Conservation (phyloP, 2,888 invertebrate genomes). For the Odontocerum albicorne region DNA sequence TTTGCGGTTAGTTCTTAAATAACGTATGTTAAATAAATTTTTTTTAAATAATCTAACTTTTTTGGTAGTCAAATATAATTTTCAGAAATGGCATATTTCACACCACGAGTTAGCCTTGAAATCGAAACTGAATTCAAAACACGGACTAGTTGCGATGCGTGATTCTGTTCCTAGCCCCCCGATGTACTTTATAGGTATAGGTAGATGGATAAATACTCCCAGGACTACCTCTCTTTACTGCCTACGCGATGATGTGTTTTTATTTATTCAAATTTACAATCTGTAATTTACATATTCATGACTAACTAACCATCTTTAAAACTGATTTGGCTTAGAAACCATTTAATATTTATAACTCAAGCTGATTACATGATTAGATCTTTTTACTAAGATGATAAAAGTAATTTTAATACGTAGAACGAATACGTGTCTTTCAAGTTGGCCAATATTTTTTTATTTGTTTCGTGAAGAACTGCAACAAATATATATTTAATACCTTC, state of each 20-base stretch:
- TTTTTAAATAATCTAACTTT: too few relatives aligned
- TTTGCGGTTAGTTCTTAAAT: too few relatives aligned
- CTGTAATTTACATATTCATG: conserved; percentile 36
- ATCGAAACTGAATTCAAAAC: conserved; percentile 27
- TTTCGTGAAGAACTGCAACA: too few relatives aligned
- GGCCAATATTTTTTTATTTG: too few relatives aligned
- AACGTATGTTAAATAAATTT: too few relatives aligned
- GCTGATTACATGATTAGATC: too few relatives aligned
- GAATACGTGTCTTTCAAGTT: too few relatives aligned
- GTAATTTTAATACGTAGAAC: too few relatives aligned
- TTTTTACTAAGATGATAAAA: too few relatives aligned
- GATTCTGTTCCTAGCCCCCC: conserved; percentile 14
- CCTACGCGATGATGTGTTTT: conserved; percentile 21
- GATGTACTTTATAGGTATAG: neutral
- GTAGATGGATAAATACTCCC: neutral
- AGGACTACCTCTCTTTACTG: neutral
- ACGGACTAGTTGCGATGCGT: conserved; percentile 31
- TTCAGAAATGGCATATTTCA: too few relatives aligned
- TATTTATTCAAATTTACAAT: conserved; percentile 36
- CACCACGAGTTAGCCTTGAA: conserved; percentile 7
- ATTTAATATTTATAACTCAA: conserved; percentile 16
- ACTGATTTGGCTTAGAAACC: conserved; percentile 18
- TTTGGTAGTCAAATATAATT: too few relatives aligned
- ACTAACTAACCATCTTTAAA: conserved; percentile 23
- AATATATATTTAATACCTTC: too few relatives aligned